phyloP scores from a whole-genome alignment of 2,888 invertebrate species.

The Copidosoma aretas region DNA sequence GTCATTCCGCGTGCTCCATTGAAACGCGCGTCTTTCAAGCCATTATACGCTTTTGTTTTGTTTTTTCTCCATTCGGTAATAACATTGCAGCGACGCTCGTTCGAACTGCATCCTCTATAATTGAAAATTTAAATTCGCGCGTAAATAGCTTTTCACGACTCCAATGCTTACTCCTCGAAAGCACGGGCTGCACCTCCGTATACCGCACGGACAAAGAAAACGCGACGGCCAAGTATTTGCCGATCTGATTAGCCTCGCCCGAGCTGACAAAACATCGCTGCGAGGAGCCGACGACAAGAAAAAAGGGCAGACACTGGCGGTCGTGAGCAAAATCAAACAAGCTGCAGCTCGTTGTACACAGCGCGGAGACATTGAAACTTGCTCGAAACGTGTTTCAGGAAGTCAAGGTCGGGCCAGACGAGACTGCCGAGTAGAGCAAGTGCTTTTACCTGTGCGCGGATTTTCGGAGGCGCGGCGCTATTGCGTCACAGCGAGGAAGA shows the following conservation, averaged over 20 bases:
- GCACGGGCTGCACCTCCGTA: too few relatives aligned
- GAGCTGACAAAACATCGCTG: neutral
- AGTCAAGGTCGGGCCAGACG: conserved; percentile 32
- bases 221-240: neutral
- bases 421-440: conserved; percentile 18
- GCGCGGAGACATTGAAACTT: conserved; percentile 4
- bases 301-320: conserved; percentile 8
- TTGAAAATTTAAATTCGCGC: too few relatives aligned
- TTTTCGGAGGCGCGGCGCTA: neutral
- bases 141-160: too few relatives aligned
- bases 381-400: conserved; percentile 35
- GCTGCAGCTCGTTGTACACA: conserved; percentile 16
- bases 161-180: too few relatives aligned
- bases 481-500: too few relatives aligned
- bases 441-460: conserved; percentile 17
- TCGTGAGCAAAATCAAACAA: conserved; percentile 28
- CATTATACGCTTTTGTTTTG: too few relatives aligned
- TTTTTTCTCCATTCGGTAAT: too few relatives aligned
- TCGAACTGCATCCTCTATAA: too few relatives aligned
- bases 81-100: too few relatives aligned
- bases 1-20: too few relatives aligned
- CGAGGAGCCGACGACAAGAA: neutral
- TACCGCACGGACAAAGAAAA: too few relatives aligned
- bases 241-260: neutral
- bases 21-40: too few relatives aligned